Conservation (phyloP, 2,113 vertebrate species). For the Neopipo cinnamomea region DNA sequence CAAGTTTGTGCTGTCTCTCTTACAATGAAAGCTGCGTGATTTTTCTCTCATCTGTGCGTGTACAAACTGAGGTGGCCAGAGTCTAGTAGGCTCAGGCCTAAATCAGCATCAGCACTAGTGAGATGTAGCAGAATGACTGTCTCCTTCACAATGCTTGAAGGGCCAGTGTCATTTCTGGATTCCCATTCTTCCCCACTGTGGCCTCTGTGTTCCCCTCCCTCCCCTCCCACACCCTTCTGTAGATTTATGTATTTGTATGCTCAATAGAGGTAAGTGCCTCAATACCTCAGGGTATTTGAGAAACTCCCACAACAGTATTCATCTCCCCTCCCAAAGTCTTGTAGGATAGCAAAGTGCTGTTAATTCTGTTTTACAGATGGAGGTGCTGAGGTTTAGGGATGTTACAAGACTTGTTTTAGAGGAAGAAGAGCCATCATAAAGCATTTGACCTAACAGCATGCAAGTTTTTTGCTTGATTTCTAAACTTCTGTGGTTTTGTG, state of each 20-base stretch:
- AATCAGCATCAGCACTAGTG: neutral
- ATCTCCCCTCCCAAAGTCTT: neutral
- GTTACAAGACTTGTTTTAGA: neutral
- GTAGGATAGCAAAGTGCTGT: neutral
- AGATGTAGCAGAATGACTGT: neutral
- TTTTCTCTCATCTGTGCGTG: neutral
- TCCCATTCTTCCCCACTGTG: neutral
- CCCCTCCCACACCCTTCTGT: rapidly evolving
- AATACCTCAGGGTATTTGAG: neutral
- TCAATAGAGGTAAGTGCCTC: neutral
- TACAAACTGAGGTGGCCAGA: rapidly evolving
- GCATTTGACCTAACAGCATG: neutral
- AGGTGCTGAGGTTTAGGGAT: neutral
- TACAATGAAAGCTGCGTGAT: neutral
- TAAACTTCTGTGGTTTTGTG: neutral
- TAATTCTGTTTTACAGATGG: neutral
- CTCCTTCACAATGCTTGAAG: neutral
- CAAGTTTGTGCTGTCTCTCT: rapidly evolving
- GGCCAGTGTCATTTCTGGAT: neutral
- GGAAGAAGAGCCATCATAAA: neutral
- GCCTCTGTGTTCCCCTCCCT: neutral
- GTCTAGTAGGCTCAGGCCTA: neutral
- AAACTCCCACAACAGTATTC: neutral
- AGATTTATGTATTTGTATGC: neutral
- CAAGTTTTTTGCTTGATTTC: neutral